Conservation (phyloP, 2,888 invertebrate species). For the Caenorhabditis sp. region DNA sequence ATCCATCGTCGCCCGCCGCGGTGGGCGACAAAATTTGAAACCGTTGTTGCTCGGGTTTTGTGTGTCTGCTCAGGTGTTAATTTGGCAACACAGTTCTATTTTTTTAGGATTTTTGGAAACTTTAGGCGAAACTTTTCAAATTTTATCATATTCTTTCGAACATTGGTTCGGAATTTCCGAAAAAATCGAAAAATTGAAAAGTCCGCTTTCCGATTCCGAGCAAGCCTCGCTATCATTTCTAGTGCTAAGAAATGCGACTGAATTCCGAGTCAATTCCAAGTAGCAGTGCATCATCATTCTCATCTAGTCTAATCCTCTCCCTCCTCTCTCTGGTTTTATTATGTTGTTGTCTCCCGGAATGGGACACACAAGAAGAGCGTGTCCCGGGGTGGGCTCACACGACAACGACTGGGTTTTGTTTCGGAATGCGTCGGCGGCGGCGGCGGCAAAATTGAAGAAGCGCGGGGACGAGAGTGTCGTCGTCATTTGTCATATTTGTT, state of each 20-base stretch:
- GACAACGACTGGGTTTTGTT: conserved; percentile 46
- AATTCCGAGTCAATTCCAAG: too few relatives aligned
- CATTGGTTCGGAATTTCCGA: too few relatives aligned
- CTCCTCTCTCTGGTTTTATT: not conserved
- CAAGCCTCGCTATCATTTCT: too few relatives aligned
- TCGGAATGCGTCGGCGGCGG: conserved; percentile 33
- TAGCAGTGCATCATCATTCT: too few relatives aligned
- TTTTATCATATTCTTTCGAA: too few relatives aligned
- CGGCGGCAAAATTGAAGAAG: conserved; percentile 22
- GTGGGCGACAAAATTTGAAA: conserved; percentile 8
- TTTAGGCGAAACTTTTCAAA: too few relatives aligned
- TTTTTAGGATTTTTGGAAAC: not conserved
- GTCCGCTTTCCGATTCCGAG: too few relatives aligned
- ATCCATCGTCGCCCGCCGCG: not conserved
- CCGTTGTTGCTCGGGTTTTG: conserved; percentile 25
- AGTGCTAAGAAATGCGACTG: too few relatives aligned
- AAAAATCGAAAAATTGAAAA: too few relatives aligned
- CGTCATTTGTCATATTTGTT: conserved; percentile 70
- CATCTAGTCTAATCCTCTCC: not conserved
- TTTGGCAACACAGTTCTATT: not conserved
- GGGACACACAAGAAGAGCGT: conserved; percentile 1
- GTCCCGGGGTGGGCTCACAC: conserved; percentile 19
- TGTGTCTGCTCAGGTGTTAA: conserved; percentile 19
- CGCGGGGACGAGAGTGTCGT: conserved; percentile 49
- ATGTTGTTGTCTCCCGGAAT: conserved; percentile 15